These are phyloP conservation scores for Lutjanus campechanus DNA, from an alignment of 2,797 vertebrate species.

Conservation along the genomic window DNA sequence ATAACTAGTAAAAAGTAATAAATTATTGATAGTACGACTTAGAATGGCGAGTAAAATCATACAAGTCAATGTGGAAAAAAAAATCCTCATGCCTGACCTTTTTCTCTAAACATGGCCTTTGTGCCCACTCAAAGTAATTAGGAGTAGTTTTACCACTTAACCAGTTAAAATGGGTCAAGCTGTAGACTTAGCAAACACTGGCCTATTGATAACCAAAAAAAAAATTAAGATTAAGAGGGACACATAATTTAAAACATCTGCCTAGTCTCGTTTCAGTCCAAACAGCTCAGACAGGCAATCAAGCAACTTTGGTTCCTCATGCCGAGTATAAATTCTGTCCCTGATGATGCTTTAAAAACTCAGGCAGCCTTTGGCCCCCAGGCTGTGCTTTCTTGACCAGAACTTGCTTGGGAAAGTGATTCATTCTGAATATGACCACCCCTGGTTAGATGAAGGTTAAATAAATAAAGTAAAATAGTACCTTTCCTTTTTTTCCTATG, in stretches of 20 bases:
- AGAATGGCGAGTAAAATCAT: neutral
- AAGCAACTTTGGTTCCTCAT: neutral
- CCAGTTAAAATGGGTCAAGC: constrained; percentile 11
- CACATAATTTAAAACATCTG: constrained; percentile 35
- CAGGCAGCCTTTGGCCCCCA: neutral
- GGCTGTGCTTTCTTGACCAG: neutral
- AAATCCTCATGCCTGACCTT: neutral
- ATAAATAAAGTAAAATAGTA: neutral
- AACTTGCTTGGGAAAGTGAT: neutral
- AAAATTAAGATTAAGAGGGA: neutral
- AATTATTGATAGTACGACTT: neutral
- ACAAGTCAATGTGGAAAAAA: neutral
- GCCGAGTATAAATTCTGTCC: neutral
- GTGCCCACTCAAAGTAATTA: neutral
- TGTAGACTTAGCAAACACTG: constrained; percentile 1
- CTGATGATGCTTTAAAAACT: neutral
- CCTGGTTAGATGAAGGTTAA: neutral
- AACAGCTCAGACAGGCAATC: constrained; percentile 1
- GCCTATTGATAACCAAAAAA: constrained; percentile 1
- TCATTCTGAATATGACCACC: neutral
- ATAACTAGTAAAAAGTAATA: neutral
- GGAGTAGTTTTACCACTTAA: neutral
- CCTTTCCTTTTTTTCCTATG: neutral
- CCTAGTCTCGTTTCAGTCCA: neutral
- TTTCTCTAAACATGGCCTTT: neutral